These are phyloP conservation scores for Chitala chitala DNA, from an alignment of 2,113 vertebrate genomes.

Conservation along the genomic window DNA sequence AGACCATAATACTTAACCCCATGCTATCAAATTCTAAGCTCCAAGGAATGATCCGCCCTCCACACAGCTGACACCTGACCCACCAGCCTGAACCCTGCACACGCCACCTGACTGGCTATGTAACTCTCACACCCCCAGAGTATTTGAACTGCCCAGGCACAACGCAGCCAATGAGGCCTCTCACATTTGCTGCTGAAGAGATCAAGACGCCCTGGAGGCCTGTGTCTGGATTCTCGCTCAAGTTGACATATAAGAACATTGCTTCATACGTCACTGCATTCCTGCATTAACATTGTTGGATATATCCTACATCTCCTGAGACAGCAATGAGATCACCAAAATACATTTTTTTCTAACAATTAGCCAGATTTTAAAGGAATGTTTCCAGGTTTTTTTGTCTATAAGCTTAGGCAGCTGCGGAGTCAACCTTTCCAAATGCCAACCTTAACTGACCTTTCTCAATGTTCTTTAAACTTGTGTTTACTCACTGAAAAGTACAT, in stretches of 20 bases:
- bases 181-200: not conserved
- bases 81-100: not conserved
- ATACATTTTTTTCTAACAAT: conserved; percentile 41
- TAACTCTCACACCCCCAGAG: not conserved
- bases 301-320: conserved; percentile 41
- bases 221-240: conserved; percentile 21
- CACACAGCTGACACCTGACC: not conserved
- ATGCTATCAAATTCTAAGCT: not conserved
- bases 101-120: not conserved
- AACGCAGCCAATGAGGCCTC: not conserved
- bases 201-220: not conserved
- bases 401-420: conserved; percentile 29
- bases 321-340: conserved; percentile 39
- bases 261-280: conserved; percentile 45
- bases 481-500: conserved; percentile 20
- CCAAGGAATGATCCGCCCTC: not conserved
- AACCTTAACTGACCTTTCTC: conserved; percentile 3
- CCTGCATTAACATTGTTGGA: conserved; percentile 32
- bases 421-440: conserved; percentile 15
- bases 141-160: not conserved
- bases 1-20: not conserved
- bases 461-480: not conserved
- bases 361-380: conserved; percentile 32
- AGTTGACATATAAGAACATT: conserved; percentile 49
- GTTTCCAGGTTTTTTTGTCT: conserved; percentile 21